Conservation (phyloP, 2,888 invertebrate genomes). For the Pimpla rufipes region DNA sequence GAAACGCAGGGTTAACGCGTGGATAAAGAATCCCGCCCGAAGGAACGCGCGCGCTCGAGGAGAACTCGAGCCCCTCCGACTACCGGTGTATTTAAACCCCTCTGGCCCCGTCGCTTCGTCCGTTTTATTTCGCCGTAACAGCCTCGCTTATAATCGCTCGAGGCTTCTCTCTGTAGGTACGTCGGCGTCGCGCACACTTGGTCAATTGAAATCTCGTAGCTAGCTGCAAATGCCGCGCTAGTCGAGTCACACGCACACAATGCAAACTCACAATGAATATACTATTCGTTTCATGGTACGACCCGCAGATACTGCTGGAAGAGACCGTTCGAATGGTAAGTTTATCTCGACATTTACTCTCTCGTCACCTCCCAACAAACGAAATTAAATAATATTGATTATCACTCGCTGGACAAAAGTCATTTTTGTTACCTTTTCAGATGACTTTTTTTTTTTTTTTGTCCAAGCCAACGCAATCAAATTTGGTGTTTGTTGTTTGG, state of each 20-base stretch:
- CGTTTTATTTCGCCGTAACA: conserved; percentile 37
- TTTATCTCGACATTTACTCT: conserved; percentile 19
- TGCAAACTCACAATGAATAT: conserved; percentile 24
- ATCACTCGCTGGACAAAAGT: neutral
- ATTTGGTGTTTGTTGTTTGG: neutral
- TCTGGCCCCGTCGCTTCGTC: neutral
- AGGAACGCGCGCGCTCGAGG: conserved; percentile 17
- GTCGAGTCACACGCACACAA: neutral
- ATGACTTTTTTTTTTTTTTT: neutral
- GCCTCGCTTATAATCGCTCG: conserved; percentile 47
- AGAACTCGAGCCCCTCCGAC: conserved; percentile 33
- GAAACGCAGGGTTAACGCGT: conserved; percentile 1
- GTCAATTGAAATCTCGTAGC: conserved; percentile 55
- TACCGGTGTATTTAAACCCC: conserved; percentile 38
- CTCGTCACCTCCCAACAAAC: neutral
- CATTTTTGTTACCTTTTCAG: neutral
- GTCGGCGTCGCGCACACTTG: conserved; percentile 4
- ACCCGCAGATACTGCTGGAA: conserved; percentile 69
- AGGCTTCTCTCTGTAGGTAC: neutral
- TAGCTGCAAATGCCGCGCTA: conserved; percentile 7
- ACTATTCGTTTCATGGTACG: conserved; percentile 50
- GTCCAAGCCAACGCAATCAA: neutral
- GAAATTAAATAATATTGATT: too few species aligned
- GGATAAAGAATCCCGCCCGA: conserved; percentile 33
- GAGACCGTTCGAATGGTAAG: conserved; percentile 71